Evolutionary conservation across 2,888 invertebrate genomes (phyloP).

Genomic region (Clanis bilineata): DNA sequence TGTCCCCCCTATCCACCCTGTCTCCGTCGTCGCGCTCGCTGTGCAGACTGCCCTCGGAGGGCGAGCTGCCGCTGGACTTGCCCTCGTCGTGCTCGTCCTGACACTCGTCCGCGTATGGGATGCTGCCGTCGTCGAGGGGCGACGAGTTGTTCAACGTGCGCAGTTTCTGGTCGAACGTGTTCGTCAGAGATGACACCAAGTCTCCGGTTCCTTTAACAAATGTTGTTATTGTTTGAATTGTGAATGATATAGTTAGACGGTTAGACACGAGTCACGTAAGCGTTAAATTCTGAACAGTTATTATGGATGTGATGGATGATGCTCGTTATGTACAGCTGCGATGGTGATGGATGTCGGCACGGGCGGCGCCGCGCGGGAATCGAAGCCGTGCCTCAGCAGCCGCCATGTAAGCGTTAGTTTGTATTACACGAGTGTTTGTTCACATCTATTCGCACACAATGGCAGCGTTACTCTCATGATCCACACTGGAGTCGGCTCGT

Average conservation of each 20-base stretch:
- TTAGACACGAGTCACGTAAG: conserved; percentile 52
- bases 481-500: conserved; percentile 11
- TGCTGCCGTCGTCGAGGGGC: conserved; percentile 85
- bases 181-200: conserved; percentile 90
- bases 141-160: conserved; percentile 87
- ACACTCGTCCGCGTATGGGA: conserved; percentile 87
- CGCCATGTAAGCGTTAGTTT: conserved; percentile 70
- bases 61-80: conserved; percentile 58
- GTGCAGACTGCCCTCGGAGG: conserved; percentile 52
- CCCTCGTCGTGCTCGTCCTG: conserved; percentile 78
- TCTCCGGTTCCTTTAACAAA: conserved; percentile 89
- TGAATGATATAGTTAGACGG: conserved; percentile 10
- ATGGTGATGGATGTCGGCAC: conserved; percentile 28
- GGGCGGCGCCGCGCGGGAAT: conserved; percentile 41
- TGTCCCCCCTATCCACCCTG: conserved; percentile 28
- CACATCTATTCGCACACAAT: conserved; percentile 34
- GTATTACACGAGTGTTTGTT: conserved; percentile 38
- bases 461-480: neutral
- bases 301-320: conserved; percentile 46
- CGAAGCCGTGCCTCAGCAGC: conserved; percentile 67
- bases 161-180: conserved; percentile 92
- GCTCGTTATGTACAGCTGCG: conserved; percentile 45
- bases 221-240: neutral
- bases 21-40: conserved; percentile 25
- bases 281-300: conserved; percentile 54